A percentile compares a stretch with the other conserved stretches of the same genome.
Conservation (phyloP, 1,140 invertebrate genomes). For the Drosophila hydei region DNA sequence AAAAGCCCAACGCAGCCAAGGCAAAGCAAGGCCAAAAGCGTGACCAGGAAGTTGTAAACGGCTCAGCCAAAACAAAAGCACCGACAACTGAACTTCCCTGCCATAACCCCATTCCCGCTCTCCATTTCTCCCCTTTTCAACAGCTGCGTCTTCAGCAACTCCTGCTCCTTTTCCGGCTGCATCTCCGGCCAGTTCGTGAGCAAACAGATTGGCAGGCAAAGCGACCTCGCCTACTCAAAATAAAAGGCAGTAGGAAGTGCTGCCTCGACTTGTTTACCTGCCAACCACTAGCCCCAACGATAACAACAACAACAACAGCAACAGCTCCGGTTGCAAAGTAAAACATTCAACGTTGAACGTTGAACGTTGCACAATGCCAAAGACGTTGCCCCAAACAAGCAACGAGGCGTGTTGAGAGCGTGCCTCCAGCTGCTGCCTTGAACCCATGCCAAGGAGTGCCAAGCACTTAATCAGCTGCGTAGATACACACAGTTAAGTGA, state of each 20-base stretch:
- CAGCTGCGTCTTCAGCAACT: slow-evolving; percentile 1
- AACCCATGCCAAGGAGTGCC: slow-evolving; percentile 16
- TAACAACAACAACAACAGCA: slow-evolving; percentile 19
- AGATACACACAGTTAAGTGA: slow-evolving; percentile 2
- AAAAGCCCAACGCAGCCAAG: slow-evolving; percentile 29
- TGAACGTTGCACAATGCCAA: slow-evolving; percentile 28
- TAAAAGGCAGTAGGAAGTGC: slow-evolving; percentile 58
- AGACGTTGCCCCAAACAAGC: slow-evolving; percentile 28
- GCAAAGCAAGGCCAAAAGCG: slow-evolving; percentile 53
- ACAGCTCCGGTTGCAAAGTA: slow-evolving; percentile 34
- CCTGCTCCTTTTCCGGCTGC: neutral
- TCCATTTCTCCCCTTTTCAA: neutral
- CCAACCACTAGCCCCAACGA: slow-evolving; percentile 34
- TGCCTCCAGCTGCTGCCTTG: slow-evolving; percentile 24
- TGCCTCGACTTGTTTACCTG: slow-evolving; percentile 50
- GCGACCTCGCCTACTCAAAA: slow-evolving; percentile 60
- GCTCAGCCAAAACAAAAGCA: slow-evolving; percentile 53
- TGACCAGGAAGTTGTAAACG: slow-evolving; percentile 80
- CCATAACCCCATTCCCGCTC: neutral
- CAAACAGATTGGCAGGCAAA: slow-evolving; percentile 76
- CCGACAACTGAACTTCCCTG: slow-evolving; percentile 13
- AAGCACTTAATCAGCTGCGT: slow-evolving; percentile 39
- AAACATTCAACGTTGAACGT: slow-evolving; percentile 29
- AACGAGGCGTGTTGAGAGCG: slow-evolving; percentile 6
- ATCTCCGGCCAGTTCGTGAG: slow-evolving; percentile 49